Evolutionary conservation across 2,888 invertebrate species (phyloP).

Genomic region (Anoplius nigerrimus): DNA sequence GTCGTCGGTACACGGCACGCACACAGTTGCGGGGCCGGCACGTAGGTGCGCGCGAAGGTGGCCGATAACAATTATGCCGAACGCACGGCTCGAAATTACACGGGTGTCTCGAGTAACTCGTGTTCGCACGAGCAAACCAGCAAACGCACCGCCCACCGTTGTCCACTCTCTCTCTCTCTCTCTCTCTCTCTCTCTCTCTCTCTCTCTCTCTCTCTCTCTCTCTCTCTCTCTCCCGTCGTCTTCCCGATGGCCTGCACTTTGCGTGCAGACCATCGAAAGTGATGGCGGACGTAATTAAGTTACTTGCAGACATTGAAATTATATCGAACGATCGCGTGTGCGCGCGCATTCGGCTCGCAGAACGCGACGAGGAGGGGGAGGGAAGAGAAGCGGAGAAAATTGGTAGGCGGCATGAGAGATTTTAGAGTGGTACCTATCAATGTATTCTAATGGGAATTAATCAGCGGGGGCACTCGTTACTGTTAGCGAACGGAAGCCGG

Average conservation of each 20-base stretch:
- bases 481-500: not conserved
- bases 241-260: conserved; percentile 13
- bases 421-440: conserved; percentile 11
- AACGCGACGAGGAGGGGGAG: not conserved
- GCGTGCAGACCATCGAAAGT: not conserved
- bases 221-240: conserved; percentile 19
- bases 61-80: not conserved
- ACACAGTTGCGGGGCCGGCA: too few relatives aligned
- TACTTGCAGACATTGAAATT: conserved; percentile 34
- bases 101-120: conserved; percentile 2
- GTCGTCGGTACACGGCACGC: not conserved
- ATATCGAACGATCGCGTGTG: conserved; percentile 41
- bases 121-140: conserved; percentile 36
- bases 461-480: conserved; percentile 2
- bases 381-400: too few relatives aligned
- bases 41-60: too few relatives aligned
- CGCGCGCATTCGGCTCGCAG: not conserved
- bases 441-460: conserved; percentile 15
- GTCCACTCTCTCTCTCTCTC: too few relatives aligned
- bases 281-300: conserved; percentile 38
- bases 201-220: conserved; percentile 8
- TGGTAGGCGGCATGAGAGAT: conserved; percentile 26
- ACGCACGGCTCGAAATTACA: not conserved
- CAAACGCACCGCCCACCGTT: conserved; percentile 37
- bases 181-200: conserved; percentile 18